These are phyloP conservation scores for Etia nguti DNA, from an alignment of 2,113 vertebrate species.

Conservation along the genomic window DNA sequence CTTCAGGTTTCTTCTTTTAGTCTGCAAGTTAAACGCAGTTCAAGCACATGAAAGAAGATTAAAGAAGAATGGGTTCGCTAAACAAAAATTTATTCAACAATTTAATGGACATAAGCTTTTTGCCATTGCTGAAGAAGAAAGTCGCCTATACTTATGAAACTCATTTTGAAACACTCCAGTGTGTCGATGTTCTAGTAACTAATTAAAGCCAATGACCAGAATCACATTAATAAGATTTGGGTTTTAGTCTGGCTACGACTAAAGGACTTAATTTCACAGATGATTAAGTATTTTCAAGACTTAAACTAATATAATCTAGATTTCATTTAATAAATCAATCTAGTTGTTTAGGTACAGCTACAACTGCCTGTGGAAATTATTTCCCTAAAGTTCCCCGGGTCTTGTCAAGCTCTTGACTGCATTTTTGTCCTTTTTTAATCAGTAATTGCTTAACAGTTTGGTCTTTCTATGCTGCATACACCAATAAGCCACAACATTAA, in stretches of 20 bases:
- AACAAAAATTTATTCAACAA: conserved; percentile 1
- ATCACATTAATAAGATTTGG: not conserved
- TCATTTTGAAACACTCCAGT: not conserved
- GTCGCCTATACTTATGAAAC: not conserved
- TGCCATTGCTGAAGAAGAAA: not conserved
- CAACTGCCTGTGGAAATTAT: not conserved
- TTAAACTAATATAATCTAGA: not conserved
- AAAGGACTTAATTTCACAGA: not conserved
- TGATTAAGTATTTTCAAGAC: not conserved
- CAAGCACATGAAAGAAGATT: not conserved
- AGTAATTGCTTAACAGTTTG: not conserved
- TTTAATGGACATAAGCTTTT: not conserved
- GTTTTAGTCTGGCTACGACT: not conserved
- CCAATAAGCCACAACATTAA: not conserved
- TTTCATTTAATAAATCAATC: not conserved
- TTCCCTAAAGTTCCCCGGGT: not conserved
- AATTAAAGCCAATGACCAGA: not conserved
- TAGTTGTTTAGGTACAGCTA: not conserved
- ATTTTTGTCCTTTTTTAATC: not conserved
- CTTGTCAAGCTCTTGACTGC: not conserved
- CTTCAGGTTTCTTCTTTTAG: not conserved
- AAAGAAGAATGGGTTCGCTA: not conserved
- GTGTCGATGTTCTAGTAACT: not conserved
- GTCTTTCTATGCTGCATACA: not conserved
- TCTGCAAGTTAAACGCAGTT: not conserved